Evolutionary conservation across 2,797 vertebrate genomes (phyloP).

Genomic region (Cuniculus paca): DNA sequence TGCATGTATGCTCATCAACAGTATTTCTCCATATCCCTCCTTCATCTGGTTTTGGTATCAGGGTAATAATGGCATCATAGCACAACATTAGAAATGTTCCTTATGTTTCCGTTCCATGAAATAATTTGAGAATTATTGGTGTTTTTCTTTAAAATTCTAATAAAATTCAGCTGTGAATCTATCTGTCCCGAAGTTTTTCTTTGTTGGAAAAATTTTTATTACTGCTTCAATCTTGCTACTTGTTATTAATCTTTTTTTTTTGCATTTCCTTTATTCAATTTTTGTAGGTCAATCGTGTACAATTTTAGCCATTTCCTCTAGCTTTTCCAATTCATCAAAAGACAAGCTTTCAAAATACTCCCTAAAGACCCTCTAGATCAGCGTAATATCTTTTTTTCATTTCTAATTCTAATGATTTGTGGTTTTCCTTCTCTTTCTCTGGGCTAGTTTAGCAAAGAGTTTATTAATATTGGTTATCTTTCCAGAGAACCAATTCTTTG

Average conservation of each 20-base stretch:
- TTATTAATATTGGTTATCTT: background rate
- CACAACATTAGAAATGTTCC: background rate
- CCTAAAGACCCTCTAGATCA: background rate
- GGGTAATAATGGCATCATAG: background rate
- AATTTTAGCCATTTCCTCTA: background rate
- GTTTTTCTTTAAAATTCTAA: background rate
- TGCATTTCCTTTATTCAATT: background rate
- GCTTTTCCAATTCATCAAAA: background rate
- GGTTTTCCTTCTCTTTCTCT: background rate
- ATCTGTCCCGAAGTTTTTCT: background rate
- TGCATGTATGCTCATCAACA: background rate
- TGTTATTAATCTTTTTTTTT: background rate
- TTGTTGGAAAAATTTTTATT: background rate
- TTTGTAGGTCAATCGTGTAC: background rate
- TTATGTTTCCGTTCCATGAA: background rate
- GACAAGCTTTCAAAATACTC: background rate
- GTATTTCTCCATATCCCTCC: background rate
- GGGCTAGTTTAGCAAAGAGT: background rate
- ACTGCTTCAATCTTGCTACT: background rate
- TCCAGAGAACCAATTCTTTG: background rate
- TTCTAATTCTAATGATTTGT: background rate
- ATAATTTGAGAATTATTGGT: background rate
- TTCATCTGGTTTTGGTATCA: background rate
- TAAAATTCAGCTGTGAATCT: background rate
- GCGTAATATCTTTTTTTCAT: background rate